Percentiles rank a stretch among this genome's conserved stretches.
These are phyloP conservation scores for Leptinotarsa texana DNA, from an alignment of 1,140 invertebrate species.

Conservation along the genomic window DNA sequence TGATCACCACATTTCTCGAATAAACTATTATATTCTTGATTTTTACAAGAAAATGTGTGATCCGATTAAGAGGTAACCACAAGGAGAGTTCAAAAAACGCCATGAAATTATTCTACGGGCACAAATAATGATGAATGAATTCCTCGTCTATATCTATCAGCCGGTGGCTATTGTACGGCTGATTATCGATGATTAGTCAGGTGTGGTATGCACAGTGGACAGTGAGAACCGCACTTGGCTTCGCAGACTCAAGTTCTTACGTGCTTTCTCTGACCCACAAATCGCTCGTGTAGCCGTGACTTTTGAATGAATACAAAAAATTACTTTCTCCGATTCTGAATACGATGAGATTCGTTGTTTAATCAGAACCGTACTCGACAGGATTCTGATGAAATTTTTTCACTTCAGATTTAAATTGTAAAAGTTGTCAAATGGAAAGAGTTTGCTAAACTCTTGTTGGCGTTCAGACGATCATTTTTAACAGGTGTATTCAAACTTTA, in stretches of 20 bases:
- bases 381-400: too few species aligned
- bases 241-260: not conserved
- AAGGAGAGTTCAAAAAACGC: too few species aligned
- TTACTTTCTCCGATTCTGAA: conserved; percentile 3
- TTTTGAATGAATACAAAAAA: conserved; percentile 9
- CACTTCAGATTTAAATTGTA: too few species aligned
- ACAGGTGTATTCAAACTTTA: too few species aligned
- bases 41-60: too few species aligned
- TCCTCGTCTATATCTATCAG: not conserved
- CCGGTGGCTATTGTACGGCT: conserved; percentile 4
- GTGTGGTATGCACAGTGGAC: not conserved
- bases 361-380: not conserved
- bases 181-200: conserved; percentile 6
- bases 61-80: too few species aligned
- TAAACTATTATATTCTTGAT: too few species aligned
- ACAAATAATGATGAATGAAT: not conserved
- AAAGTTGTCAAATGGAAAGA: too few species aligned
- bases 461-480: too few species aligned
- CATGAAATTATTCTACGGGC: too few species aligned
- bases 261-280: conserved; percentile 7
- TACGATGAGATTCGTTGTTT: not conserved
- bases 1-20: too few species aligned
- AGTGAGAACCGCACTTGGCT: not conserved
- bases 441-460: too few species aligned
- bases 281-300: conserved; percentile 4